These are phyloP conservation scores for Sebastolobus altivelis DNA, from an alignment of 2,797 vertebrate species.

Conservation along the genomic window DNA sequence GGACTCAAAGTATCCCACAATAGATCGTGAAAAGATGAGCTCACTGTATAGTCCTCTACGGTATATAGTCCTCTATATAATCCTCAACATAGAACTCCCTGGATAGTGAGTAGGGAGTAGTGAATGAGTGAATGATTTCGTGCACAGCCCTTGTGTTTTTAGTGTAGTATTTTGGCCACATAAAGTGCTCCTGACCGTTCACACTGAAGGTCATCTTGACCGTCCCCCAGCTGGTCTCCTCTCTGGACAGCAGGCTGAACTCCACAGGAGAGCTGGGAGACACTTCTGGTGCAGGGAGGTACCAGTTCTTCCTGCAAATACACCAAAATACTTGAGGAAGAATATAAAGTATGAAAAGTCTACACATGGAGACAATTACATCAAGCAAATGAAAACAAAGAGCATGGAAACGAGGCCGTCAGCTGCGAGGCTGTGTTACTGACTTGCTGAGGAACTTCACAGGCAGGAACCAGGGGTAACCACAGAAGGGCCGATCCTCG, in stretches of 20 bases:
- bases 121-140: too few species aligned
- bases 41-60: too few species aligned
- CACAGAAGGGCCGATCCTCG: conserved; percentile 90
- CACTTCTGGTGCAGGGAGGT: conserved; percentile 91
- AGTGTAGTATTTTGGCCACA: neutral
- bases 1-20: too few species aligned
- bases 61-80: too few species aligned
- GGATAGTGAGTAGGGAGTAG: too few species aligned
- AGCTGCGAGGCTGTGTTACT: conserved; percentile 43
- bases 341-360: neutral
- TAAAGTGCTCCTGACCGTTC: conserved; percentile 82
- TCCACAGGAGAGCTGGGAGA: conserved; percentile 86
- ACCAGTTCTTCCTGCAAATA: conserved; percentile 94
- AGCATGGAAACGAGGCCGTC: neutral
- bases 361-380: neutral
- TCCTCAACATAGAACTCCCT: too few species aligned
- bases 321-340: neutral
- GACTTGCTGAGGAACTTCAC: conserved; percentile 95
- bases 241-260: conserved; percentile 90
- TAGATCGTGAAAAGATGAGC: too few species aligned
- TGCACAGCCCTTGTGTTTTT: neutral
- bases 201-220: conserved; percentile 90
- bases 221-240: conserved; percentile 88
- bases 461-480: conserved; percentile 96
- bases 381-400: neutral